Evolutionary conservation across 2,797 vertebrate species (phyloP).

Genomic region (Enteromius viviparus): DNA sequence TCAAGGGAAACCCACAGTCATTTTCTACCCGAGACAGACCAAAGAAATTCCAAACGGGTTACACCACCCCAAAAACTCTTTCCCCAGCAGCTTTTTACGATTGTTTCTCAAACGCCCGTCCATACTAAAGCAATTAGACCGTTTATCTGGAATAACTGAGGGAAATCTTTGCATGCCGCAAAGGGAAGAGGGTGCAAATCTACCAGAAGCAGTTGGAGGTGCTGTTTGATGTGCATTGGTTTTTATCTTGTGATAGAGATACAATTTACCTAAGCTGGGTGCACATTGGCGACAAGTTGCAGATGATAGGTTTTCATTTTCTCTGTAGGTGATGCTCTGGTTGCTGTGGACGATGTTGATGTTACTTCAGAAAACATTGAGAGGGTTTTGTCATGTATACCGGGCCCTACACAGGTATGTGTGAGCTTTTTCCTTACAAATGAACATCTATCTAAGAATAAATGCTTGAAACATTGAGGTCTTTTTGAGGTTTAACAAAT

Average conservation of each 20-base stretch:
- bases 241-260: constrained; percentile 6
- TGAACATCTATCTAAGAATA: neutral
- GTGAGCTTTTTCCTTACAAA: neutral
- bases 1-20: constrained; percentile 53
- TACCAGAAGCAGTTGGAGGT: constrained; percentile 63
- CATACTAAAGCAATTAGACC: constrained; percentile 75
- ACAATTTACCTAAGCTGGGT: constrained; percentile 26
- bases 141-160: constrained; percentile 68
- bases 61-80: constrained; percentile 61
- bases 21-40: constrained; percentile 58
- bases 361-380: constrained; percentile 95
- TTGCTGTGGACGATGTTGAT: constrained; percentile 94
- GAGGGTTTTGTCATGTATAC: constrained; percentile 93
- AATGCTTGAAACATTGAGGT: neutral
- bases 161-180: constrained; percentile 47
- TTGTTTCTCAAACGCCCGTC: constrained; percentile 60
- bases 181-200: constrained; percentile 47
- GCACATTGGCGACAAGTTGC: neutral
- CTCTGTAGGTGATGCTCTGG: constrained; percentile 87
- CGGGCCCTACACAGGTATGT: constrained; percentile 90
- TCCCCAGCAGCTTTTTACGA: constrained; percentile 72
- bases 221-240: constrained; percentile 47
- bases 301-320: constrained; percentile 38
- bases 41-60: constrained; percentile 65
- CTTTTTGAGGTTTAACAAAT: neutral